Base-by-base conservation (phyloP, 1,140 invertebrate species). In the Ips nitidus region DNA sequence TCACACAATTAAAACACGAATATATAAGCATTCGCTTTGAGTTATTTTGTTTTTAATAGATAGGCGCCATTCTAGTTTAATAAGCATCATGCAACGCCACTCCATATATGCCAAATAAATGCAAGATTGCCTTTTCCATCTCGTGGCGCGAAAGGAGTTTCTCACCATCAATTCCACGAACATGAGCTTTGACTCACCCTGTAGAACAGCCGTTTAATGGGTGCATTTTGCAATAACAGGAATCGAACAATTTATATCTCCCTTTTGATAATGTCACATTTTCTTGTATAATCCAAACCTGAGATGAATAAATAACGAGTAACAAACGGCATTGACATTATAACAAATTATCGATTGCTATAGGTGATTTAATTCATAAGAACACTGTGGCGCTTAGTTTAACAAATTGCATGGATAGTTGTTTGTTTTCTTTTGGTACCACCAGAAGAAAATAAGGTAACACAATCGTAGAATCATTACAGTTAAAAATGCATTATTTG, bases 321-420 rank as follows among this genome's bases (percentile, higher is more conserved):
- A 66, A 58, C 59, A 64, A 72, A 69, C 66, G 66, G 61, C 71
- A 69, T 63, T 69, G 66, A 72, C 60, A 52, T 68, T 69, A 69
- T 60, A 69, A 69, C 59, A 72, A 72, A 71, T 71, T 68, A 71
- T 68, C 66, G 70, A 71, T 59, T 62, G 66, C 41, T 68, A 68
- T 68, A 62, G 58, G 58, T 64, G 70, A 68, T 68, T 67, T 68
- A 71, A 71, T 71, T 68, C 64, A 71, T 68, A 71, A 68, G 59
- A 58, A 68, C 64, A 55, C 45, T 59, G 59, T 57, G 61, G n/a
- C 3, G 6, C 3, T 7, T 57, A 8, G 8, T 22, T 41, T 22
- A 50, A 61, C 64, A 66, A 71, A 60, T 64, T 55, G 63, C 69
- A 71, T 36, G 57, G 52, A 37, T 55, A 52, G 38, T 7, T 56